Percentiles rank a stretch among this genome's conserved stretches.
Evolutionary conservation across 2,113 vertebrate species (phyloP).

Genomic region (Athene cunicularia): DNA sequence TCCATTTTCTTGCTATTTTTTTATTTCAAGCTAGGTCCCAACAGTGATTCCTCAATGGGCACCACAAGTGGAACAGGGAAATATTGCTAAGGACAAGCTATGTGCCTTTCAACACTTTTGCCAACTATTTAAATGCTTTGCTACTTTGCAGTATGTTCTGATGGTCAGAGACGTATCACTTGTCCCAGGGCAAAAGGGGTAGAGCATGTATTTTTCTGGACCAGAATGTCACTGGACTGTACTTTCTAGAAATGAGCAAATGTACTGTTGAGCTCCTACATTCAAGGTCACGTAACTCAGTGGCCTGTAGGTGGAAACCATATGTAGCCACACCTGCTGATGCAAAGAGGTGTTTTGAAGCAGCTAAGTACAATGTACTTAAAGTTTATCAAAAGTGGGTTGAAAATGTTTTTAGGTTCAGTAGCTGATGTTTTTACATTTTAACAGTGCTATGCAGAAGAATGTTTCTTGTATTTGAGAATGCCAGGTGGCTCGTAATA

Average conservation of each 20-base stretch:
- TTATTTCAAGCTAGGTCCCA: slow-evolving; percentile 40
- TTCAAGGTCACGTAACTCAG: neutral
- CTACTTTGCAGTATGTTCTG: slow-evolving; percentile 6
- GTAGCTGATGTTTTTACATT: slow-evolving; percentile 22
- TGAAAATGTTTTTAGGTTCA: slow-evolving; percentile 45
- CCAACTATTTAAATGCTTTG: slow-evolving; percentile 35
- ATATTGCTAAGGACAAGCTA: slow-evolving; percentile 60
- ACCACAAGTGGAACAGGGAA: slow-evolving; percentile 10
- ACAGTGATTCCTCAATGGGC: slow-evolving; percentile 40
- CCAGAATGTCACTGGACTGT: neutral
- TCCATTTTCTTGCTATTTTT: slow-evolving; percentile 50
- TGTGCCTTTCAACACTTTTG: slow-evolving; percentile 75
- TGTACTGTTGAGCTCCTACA: neutral
- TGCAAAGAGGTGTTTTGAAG: slow-evolving; percentile 30
- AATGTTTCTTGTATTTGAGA: neutral
- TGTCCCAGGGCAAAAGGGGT: neutral
- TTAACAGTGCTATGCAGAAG: neutral
- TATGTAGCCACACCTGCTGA: neutral
- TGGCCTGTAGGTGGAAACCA: neutral
- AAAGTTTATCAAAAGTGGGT: slow-evolving; percentile 3
- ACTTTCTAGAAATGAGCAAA: neutral
- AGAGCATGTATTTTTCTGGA: neutral
- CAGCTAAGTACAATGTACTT: slow-evolving; percentile 50
- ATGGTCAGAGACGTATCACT: neutral
- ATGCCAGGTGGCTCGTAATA: neutral